Base-by-base conservation (phyloP, 1,140 invertebrate genomes). In the Drosophila varians region DNA sequence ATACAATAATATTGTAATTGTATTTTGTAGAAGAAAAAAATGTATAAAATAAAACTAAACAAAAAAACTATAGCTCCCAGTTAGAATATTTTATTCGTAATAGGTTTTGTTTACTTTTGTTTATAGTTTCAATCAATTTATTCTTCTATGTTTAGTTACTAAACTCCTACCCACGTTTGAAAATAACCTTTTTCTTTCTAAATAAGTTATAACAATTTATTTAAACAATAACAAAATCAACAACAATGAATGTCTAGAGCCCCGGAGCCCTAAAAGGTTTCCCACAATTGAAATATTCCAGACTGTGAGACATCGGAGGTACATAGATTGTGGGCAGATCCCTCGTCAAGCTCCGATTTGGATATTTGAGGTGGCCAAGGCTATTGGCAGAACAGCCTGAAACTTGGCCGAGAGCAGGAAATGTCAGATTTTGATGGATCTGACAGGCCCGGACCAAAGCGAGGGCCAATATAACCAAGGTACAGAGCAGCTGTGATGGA, bases 141-240 rank as follows among this genome's bases (percentile, higher is more conserved):
- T 21, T 21, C 12, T 4, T 23, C 9, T 25, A 28, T 26, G 8
- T 7, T 0, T 19, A 43, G 4, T 46, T 28, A 16, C 3, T 12
- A 43, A 9, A 31, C 16, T 36, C 1, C 1, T 11, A 1, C 11
- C 11, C 14, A 21, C 1, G 21, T 11, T 3, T 31, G 0, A 11
- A 40, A 52, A 18, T 3, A 51, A 11, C 12, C 38, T 38, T 23
- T 34, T n/a, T 8, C 9, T 43, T 21, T n/a, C 21, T 53, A 49
- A 51, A 60, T 73, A 62, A 58, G 45, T 51, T 75, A 55, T 23
- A 64, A 70, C 48, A 74, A 45, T 28, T 77, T 60, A 49, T 64
- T 80, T 47, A 42, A 75, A 38, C 54, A 75, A 79, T 52, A 71
- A 80, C 71, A 75, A 79, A 51, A 64, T 40, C 58, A 78, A 75